Conservation (phyloP, 2,888 invertebrate species). For the Agonopterix heracliana region DNA sequence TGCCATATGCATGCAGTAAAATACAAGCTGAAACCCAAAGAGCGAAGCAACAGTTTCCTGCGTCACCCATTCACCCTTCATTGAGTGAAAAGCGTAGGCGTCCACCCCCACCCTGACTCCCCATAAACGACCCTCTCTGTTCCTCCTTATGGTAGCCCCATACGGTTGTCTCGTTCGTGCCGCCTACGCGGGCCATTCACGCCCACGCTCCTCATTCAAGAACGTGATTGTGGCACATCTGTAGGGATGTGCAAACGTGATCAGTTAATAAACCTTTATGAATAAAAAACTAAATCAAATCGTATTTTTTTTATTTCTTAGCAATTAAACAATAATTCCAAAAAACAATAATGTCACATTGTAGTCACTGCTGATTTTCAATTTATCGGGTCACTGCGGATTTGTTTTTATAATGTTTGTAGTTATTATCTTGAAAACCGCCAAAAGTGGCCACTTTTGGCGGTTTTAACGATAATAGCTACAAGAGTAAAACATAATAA, state of each 20-base stretch:
- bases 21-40: background rate
- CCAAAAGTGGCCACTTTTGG: too few relatives aligned
- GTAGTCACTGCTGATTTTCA: too few relatives aligned
- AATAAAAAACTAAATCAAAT: too few relatives aligned
- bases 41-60: slow-evolving; percentile 15
- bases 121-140: slow-evolving; percentile 9
- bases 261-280: background rate
- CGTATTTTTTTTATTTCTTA: too few relatives aligned
- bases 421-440: too few relatives aligned
- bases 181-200: slow-evolving; percentile 55
- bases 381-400: too few relatives aligned
- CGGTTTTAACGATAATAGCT: too few relatives aligned
- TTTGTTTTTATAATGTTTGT: too few relatives aligned
- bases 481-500: too few relatives aligned
- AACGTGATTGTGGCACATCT: slow-evolving; percentile 15
- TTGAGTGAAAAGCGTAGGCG: slow-evolving; percentile 33
- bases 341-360: too few relatives aligned
- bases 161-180: slow-evolving; percentile 18
- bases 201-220: slow-evolving; percentile 56
- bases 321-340: too few relatives aligned
- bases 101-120: slow-evolving; percentile 14
- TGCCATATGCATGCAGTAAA: background rate
- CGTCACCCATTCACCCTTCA: slow-evolving; percentile 53
- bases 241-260: slow-evolving; percentile 23
- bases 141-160: background rate